A percentile compares a stretch with the other conserved stretches of the same genome.
These are phyloP conservation scores for Catostylus mosaicus DNA, from an alignment of 30 jellyfish, hydroid and myxozoan genomes.

Conservation along the genomic window DNA sequence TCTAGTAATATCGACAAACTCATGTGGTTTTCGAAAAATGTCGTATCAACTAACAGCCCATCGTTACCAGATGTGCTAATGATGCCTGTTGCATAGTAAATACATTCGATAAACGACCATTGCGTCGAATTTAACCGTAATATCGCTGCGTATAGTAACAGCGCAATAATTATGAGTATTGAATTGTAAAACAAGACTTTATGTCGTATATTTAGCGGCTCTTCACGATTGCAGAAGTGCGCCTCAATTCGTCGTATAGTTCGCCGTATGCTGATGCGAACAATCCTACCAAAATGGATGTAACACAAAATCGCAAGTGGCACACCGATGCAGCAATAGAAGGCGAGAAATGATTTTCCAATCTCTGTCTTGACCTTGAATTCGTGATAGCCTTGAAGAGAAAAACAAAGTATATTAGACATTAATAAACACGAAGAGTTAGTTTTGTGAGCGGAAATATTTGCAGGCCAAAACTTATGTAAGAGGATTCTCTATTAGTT, in stretches of 20 bases:
- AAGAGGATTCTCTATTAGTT: too few species aligned
- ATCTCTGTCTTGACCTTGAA: constrained; percentile 36
- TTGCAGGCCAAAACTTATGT: too few species aligned
- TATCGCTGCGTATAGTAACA: neutral
- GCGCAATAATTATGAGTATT: constrained; percentile 1
- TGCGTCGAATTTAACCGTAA: neutral
- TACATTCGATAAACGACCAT: constrained; percentile 45
- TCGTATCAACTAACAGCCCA: constrained; percentile 19
- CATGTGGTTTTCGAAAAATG: constrained; percentile 15
- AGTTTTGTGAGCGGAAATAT: too few species aligned
- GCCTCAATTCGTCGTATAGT: constrained; percentile 47
- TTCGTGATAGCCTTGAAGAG: constrained; percentile 63
- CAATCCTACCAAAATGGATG: constrained; percentile 61
- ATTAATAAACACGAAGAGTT: too few species aligned
- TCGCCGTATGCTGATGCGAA: constrained; percentile 35
- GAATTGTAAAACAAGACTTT: constrained; percentile 44
- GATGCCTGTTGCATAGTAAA: constrained; percentile 38
- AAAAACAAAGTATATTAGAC: too few species aligned
- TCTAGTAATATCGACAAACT: constrained; percentile 47
- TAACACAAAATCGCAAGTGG: constrained; percentile 61
- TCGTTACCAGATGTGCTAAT: constrained; percentile 63
- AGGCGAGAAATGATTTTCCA: constrained; percentile 36
- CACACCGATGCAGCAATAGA: constrained; percentile 43
- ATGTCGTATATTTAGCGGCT: constrained; percentile 68
- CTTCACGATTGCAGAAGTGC: constrained; percentile 65